Evolutionary conservation across 1,140 invertebrate genomes (phyloP), one percentile per base, ranked within the genome.

Genomic region (Solen grandis): DNA sequence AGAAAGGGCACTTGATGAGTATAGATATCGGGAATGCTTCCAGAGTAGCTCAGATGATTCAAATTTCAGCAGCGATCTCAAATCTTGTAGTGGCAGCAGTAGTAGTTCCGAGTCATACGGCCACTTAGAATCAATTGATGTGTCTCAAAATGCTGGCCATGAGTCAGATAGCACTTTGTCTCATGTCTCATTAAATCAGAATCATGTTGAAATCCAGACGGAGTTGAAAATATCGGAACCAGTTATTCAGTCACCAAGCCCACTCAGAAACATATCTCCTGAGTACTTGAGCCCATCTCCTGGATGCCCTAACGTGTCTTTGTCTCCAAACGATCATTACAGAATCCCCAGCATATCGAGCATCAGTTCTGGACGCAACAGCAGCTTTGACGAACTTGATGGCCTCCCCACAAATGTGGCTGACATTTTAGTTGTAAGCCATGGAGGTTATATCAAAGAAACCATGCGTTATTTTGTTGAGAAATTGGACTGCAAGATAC

Each of bases 391-490:
- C 78, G 90, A 91, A 63, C 73, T 73, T 8, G 91, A 92, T 22
- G 74, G 75, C n/a, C 33, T 86, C 14, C 88, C 86, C 29, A 78
- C 79, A 10, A 81, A 85, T n/a, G 68, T 86, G 8, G 90, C 88
- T 10, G 90, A 92, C 70, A 90, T 92, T 59, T 76, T 92, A 10
- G 79, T 92, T 29, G 91, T 92, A 5, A 92, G 88, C 74, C 92
- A 92, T 86, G 92, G 91, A 27, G 92, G 92, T 0, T 85, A 90
- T 38, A 77, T 92, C 8, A 88, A 88, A 68, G 90, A 92, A 84
- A 82, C 91, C 2, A 86, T 92, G 38, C 80, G 84, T 14, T 82
- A 90, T 78, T 91, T 92, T 83, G 86, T 92, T 8, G 89, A 91
- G 46, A 88, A 89, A 54, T 85, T 92, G 16, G 86, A 87, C n/a